phyloP scores from a whole-genome alignment of 2,888 invertebrate genomes.

The Dasypolia templi region DNA sequence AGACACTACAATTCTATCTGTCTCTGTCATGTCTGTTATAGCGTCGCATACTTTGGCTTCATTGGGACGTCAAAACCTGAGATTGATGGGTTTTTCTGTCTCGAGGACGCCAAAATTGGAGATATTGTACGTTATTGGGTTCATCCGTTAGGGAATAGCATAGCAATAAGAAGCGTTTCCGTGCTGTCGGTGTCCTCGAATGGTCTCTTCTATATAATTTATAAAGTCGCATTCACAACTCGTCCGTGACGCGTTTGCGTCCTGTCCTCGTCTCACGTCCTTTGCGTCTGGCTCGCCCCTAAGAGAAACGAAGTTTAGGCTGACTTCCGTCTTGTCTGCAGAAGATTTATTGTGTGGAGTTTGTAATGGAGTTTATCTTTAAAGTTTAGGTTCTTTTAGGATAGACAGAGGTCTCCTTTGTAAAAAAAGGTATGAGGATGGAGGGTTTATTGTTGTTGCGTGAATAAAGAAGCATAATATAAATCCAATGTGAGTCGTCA shows the following conservation, averaged over 20 bases:
- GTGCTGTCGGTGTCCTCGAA: neutral
- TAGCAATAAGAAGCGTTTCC: neutral
- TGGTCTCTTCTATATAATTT: neutral
- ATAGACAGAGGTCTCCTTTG: neutral
- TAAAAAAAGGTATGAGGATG: neutral
- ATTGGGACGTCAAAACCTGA: too few relatives aligned
- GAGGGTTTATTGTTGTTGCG: constrained; percentile 1
- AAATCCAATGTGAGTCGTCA: too few relatives aligned
- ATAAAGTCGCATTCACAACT: neutral
- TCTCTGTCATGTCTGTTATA: too few relatives aligned
- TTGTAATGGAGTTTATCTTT: constrained; percentile 33
- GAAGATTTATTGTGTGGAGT: constrained; percentile 38
- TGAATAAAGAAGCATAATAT: neutral
- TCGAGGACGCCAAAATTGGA: too few relatives aligned
- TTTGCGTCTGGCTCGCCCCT: neutral
- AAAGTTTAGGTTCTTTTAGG: constrained; percentile 29
- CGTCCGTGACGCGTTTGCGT: neutral
- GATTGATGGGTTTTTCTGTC: too few relatives aligned
- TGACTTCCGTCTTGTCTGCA: constrained; percentile 22
- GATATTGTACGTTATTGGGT: too few relatives aligned
- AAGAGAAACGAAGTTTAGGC: constrained; percentile 17
- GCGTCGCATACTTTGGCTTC: too few relatives aligned
- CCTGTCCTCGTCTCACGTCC: neutral
- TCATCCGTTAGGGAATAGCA: too few relatives aligned
- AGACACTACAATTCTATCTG: too few relatives aligned